These are phyloP conservation scores for Hemibagrus wyckioides DNA, from an alignment of 2,113 vertebrate genomes.

Conservation along the genomic window DNA sequence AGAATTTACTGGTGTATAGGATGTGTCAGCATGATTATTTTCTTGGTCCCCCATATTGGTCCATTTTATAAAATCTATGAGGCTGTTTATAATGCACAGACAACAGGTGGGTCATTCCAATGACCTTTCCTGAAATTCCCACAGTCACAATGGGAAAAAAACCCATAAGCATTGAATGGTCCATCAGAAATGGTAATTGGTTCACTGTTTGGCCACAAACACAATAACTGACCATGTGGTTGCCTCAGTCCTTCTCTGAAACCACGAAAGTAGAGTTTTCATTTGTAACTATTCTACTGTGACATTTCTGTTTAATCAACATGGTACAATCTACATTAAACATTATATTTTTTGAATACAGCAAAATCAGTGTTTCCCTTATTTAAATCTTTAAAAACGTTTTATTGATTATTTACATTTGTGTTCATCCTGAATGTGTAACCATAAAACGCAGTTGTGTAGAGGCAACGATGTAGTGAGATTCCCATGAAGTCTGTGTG, in stretches of 20 bases:
- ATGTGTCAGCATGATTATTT: not conserved
- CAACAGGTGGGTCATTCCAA: conserved; percentile 10
- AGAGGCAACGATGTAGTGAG: conserved; percentile 45
- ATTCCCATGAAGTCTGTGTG: conserved; percentile 78
- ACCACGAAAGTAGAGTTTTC: not conserved
- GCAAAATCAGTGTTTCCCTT: not conserved
- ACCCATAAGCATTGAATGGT: conserved; percentile 59
- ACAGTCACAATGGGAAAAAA: conserved; percentile 65
- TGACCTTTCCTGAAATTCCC: conserved; percentile 60
- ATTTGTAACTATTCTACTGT: not conserved
- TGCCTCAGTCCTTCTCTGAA: not conserved
- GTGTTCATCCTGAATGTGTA: not conserved
- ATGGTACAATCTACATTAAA: not conserved
- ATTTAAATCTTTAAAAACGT: not conserved
- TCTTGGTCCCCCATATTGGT: not conserved
- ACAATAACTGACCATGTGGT: conserved; percentile 10
- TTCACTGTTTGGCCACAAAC: conserved; percentile 66
- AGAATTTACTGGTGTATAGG: not conserved
- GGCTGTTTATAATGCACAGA: not conserved
- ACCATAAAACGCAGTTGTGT: conserved; percentile 26
- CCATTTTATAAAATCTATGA: not conserved
- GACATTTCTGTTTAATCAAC: not conserved
- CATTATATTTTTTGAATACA: not conserved
- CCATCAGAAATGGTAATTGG: conserved; percentile 67
- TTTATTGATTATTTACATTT: not conserved